A percentile compares a stretch with the other conserved stretches of the same genome.
Evolutionary conservation across 2,888 invertebrate genomes (phyloP).

Genomic region (Mesorhabditis sp.): DNA sequence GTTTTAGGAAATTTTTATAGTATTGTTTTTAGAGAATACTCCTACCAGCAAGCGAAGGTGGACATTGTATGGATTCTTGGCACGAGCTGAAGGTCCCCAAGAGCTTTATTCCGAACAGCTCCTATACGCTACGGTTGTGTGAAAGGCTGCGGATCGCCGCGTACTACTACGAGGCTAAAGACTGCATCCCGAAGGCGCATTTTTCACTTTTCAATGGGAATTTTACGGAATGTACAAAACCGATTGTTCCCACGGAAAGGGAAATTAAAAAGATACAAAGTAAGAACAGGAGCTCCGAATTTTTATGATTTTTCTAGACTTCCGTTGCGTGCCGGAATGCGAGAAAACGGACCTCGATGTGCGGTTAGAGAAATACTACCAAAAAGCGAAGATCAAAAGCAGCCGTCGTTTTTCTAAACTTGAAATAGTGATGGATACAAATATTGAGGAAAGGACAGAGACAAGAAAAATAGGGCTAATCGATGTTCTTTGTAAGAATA

Average conservation of each 20-base stretch:
- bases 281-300: background rate
- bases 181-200: background rate
- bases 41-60: background rate
- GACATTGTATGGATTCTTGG: background rate
- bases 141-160: background rate
- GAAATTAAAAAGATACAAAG: conserved; percentile 1
- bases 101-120: background rate
- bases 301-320: background rate
- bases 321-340: background rate
- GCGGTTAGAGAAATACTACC: background rate
- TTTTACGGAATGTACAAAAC: background rate
- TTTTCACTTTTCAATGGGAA: background rate
- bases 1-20: background rate
- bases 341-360: background rate
- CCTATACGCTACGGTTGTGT: background rate
- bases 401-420: background rate
- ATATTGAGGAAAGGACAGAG: conserved; percentile 12
- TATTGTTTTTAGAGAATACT: background rate
- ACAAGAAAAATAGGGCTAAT: conserved; percentile 12
- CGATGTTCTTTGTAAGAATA: conserved; percentile 27
- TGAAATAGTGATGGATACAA: conserved; percentile 13
- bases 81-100: background rate
- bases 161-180: background rate
- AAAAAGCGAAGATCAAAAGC: background rate
- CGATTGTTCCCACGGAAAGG: background rate